Percentiles rank a stretch among this genome's conserved stretches.
phyloP scores from a whole-genome alignment of 2,888 invertebrate genomes.

The Coleophora deauratella region DNA sequence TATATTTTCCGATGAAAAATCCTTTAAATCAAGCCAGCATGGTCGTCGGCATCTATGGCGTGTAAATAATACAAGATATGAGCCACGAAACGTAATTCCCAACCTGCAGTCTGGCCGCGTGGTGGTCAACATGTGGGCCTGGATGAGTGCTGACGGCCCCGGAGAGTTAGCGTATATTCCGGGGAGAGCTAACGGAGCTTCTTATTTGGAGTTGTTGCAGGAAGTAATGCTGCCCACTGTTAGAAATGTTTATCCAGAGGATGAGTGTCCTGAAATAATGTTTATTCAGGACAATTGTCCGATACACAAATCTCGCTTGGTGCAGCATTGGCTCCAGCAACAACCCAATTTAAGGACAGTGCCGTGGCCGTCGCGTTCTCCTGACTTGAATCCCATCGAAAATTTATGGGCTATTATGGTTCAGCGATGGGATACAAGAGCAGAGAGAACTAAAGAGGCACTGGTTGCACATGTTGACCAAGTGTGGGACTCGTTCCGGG shows the following conservation, averaged over 20 bases:
- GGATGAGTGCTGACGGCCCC: constrained; percentile 10
- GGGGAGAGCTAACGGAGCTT: constrained; percentile 3
- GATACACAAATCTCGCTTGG: constrained; percentile 8
- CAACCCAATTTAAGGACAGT: constrained; percentile 3
- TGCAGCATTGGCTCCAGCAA: constrained; percentile 5
- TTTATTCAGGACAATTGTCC: constrained; percentile 15
- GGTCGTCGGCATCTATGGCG: constrained; percentile 17
- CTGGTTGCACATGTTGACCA: constrained; percentile 3
- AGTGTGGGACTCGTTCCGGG: constrained; percentile 8
- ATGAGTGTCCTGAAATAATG: constrained; percentile 5
- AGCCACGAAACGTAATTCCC: constrained; percentile 5
- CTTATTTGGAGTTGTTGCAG: constrained; percentile 6
- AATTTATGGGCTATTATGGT: constrained; percentile 14
- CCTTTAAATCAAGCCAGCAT: constrained; percentile 9
- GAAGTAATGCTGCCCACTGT: constrained; percentile 11
- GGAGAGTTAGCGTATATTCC: constrained; percentile 2
- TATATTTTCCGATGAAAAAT: constrained; percentile 16
- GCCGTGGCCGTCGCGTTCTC: constrained; percentile 10
- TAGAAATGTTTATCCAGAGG: constrained; percentile 10
- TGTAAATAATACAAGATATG: constrained; percentile 11
- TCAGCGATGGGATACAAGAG: constrained; percentile 8
- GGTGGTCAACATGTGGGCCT: constrained; percentile 9
- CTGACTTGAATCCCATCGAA: constrained; percentile 12
- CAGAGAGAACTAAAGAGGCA: constrained; percentile 5
- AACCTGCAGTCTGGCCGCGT: constrained; percentile 1